These are phyloP conservation scores for Acanthoscelides obtectus DNA, from an alignment of 2,888 invertebrate genomes.

Conservation along the genomic window DNA sequence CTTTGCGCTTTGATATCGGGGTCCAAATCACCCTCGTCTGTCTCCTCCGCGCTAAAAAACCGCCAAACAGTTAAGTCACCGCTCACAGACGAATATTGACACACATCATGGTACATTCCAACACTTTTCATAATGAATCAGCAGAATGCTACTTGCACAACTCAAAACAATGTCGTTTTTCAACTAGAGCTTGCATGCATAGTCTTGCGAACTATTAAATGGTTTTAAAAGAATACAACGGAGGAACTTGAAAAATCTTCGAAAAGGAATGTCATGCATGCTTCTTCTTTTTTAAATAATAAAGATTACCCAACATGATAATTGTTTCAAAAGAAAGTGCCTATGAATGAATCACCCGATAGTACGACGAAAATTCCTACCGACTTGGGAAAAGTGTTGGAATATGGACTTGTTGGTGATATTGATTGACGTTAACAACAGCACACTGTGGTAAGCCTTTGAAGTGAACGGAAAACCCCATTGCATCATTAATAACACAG, in stretches of 20 bases:
- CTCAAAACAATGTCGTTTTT: no score
- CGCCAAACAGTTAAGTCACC: slow-evolving; percentile 27
- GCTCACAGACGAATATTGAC: neutral
- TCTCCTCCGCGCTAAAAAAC: slow-evolving; percentile 57
- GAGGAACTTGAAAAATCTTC: no score
- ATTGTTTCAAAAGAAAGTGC: no score
- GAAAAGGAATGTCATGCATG: no score
- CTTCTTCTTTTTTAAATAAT: no score
- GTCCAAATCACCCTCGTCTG: slow-evolving; percentile 62
- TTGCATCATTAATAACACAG: neutral
- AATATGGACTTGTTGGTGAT: neutral
- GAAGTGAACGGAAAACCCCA: slow-evolving; percentile 1
- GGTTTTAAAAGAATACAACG: no score
- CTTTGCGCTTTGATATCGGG: slow-evolving; percentile 87
- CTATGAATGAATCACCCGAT: no score
- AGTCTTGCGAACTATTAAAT: no score
- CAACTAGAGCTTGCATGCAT: no score
- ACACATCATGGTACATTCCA: neutral
- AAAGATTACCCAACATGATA: no score
- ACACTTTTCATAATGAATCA: neutral
- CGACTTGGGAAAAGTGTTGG: neutral
- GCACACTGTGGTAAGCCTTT: neutral
- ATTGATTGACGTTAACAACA: neutral
- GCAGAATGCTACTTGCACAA: no score
- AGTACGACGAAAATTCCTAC: no score